Base-by-base conservation (phyloP, 2,888 invertebrate genomes). In the Drosophila acutilabella region DNA sequence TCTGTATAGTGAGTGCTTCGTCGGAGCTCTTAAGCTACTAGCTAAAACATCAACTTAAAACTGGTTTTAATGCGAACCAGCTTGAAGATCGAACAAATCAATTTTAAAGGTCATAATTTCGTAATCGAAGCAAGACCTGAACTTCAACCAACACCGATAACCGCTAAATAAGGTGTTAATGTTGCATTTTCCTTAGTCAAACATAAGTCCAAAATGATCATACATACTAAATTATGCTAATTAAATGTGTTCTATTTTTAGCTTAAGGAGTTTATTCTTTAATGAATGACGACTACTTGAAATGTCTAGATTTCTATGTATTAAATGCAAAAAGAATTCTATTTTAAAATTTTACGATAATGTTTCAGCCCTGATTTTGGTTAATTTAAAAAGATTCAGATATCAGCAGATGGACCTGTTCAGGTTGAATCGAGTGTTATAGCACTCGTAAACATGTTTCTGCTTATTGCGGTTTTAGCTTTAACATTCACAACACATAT, bases 401-500 rank as follows among this genome's bases (percentile, higher is more conserved):
- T 36, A 77, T 57, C 52, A 45, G 20, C 59, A 53, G 59, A 42
- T 77, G 56, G 54, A 74, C 54, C 72, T 76, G 58, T 54, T 67
- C 58, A 61, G 51, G 45, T 54, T 53, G 45, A 7, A 38, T 26
- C 51, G 50, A 59, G 64, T 52, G 64, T 58, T 70, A 72, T 48
- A 62, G 62, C 42, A 68, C 38, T 58, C 53, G 52, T 62, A 82
- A 81, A 85, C 81, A 77, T 75, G 83, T 83, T 83, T 78, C 48
- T 26, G 44, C 44, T 67, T 60, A 47, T 72, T 78, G 72, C 48
- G 53, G 58, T 74, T 74, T 71, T 18, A 50, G 48, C 71, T 56
- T 48, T 20, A 38, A 79, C 71, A 71, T 53, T 48, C 41, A 66
- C 23, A 74, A 64, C 20, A 72, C 64, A 48, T 40, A 14, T 16